phyloP scores from a whole-genome alignment of 2,113 vertebrate genomes.

The Ptilonorhynchus violaceus region DNA sequence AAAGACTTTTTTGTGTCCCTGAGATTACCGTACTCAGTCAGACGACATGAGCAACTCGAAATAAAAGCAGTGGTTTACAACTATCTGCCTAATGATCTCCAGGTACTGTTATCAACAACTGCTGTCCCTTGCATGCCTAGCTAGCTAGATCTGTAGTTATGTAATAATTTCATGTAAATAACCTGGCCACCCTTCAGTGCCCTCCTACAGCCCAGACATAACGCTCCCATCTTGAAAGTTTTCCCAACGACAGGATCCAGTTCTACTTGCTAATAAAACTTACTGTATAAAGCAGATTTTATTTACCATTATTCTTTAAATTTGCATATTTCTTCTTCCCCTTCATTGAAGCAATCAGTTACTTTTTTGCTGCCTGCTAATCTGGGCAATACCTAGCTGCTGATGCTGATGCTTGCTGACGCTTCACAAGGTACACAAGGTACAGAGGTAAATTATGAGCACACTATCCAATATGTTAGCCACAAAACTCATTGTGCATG shows the following conservation, averaged over 20 bases:
- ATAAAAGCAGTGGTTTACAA: conserved; percentile 82
- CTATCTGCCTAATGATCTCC: conserved; percentile 46
- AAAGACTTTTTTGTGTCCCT: conserved; percentile 75
- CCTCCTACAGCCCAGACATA: not conserved
- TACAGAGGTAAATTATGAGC: not conserved
- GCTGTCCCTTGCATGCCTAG: not conserved
- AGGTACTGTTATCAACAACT: not conserved
- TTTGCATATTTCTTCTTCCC: not conserved
- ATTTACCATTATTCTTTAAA: not conserved
- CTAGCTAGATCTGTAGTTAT: not conserved
- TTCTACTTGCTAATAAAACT: not conserved
- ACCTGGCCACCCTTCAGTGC: not conserved
- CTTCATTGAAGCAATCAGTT: not conserved
- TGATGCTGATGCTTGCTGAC: not conserved
- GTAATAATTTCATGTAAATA: not conserved
- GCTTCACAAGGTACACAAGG: not conserved
- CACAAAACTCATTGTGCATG: not conserved
- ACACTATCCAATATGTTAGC: not conserved
- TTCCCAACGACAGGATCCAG: not conserved
- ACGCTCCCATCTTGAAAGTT: not conserved
- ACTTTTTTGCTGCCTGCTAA: not conserved
- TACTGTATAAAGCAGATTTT: not conserved
- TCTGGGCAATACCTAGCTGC: not conserved
- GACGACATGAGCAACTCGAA: conserved; percentile 75
- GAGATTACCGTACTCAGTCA: conserved; percentile 79